Base-by-base conservation (phyloP, 23 tunicate genomes). In the Oikopleura vanhoeffeni region DNA sequence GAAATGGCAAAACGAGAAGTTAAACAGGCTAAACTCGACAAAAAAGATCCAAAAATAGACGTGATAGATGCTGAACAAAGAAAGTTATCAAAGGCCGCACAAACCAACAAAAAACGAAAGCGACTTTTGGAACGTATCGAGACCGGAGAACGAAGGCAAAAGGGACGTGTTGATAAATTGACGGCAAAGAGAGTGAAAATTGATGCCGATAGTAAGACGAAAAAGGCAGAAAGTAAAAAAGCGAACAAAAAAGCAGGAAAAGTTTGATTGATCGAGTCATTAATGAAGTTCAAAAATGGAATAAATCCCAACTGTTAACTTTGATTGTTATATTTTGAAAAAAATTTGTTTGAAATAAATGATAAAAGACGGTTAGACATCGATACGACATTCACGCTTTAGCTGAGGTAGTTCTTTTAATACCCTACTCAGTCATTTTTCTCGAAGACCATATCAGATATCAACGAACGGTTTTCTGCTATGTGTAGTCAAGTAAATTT, bases 61-160 rank as follows among this genome's bases (percentile, higher is more conserved):
- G 38, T 24, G 79, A 32, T 71, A 3, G 38, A 32, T 13, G 79
- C 34, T 13, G 79, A 71, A 30, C 3, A 28, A 28, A 28, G 35
- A 13, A 71, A 71, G 32, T 32, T 71, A 32, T 33, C 79, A 4
- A 18, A 30, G 3, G 34, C 79, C 38, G 79, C 79, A 28, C 79
- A 71, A 30, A 71, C 79, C 34, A 71, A 30, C 35, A 71, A 71
- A 71, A 71, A 71, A 30, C 79, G 79, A 71, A 71, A 71, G 79
- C 27, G 79, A 71, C 79, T 71, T 32, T 71, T 71, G 79, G 79
- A 71, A 71, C 79, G 79, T 28, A 71, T 71, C 38, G 79, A 71
- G 38, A 28, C 27, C 27, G 27, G 34, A 4, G 79, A 71, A 30
- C 79, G 79, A 71, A 71, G 32, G 79, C 36, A 71, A 33, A 71